These are phyloP conservation scores for Apis dorsata DNA, from an alignment of 1,140 invertebrate genomes.

Conservation along the genomic window DNA sequence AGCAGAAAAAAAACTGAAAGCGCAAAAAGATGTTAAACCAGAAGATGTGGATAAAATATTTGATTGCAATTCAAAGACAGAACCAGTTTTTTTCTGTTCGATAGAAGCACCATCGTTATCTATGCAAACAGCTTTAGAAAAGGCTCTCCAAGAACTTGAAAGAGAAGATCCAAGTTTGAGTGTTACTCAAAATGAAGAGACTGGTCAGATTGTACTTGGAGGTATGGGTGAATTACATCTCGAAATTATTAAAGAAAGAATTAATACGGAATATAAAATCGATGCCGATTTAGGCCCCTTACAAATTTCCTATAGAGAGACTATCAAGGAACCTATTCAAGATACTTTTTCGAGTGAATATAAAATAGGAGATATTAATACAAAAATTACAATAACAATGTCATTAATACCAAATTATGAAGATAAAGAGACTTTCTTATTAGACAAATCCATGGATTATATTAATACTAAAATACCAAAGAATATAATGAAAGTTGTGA, in stretches of 20 bases:
- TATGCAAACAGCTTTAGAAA: constrained; percentile 88
- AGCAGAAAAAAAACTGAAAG: constrained; percentile 81
- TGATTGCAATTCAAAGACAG: constrained; percentile 84
- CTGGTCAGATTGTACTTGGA: constrained; percentile 92
- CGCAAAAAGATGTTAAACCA: constrained; percentile 63
- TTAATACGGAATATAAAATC: constrained; percentile 93
- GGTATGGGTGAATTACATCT: constrained; percentile 99
- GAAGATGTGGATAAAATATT: constrained; percentile 77
- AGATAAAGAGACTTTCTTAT: constrained; percentile 76
- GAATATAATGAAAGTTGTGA: constrained; percentile 82
- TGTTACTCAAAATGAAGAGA: constrained; percentile 87
- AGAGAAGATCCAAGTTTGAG: constrained; percentile 96
- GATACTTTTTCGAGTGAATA: constrained; percentile 83
- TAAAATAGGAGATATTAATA: constrained; percentile 83
- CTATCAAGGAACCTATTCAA: constrained; percentile 80
- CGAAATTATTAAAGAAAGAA: constrained; percentile 94
- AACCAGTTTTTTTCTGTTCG: constrained; percentile 98
- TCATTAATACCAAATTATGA: constrained; percentile 80
- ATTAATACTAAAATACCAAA: constrained; percentile 82
- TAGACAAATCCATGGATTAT: constrained; percentile 85
- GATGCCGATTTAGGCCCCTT: constrained; percentile 95
- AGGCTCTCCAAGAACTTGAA: constrained; percentile 90
- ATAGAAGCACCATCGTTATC: constrained; percentile 94
- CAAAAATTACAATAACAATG: constrained; percentile 82
- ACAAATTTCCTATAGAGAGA: constrained; percentile 97